These are phyloP conservation scores for Steinernema hermaphroditum DNA, from an alignment of 2,888 invertebrate species.

Conservation along the genomic window DNA sequence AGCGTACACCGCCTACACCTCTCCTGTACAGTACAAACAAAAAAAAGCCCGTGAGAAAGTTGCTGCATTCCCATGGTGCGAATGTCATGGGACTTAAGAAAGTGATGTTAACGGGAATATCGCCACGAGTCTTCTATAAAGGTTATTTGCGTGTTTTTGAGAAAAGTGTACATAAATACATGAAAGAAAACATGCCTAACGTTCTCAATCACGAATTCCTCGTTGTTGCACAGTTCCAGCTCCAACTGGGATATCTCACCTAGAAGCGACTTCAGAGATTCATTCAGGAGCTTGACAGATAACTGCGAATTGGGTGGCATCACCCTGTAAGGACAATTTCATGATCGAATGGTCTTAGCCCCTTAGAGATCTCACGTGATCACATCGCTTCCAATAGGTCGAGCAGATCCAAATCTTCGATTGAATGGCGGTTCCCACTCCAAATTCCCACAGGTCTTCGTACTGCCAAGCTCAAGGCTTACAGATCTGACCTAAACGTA, in stretches of 20 bases:
- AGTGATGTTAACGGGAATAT: no score
- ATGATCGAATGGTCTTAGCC: not conserved
- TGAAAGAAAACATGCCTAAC: not conserved
- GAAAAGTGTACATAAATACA: no score
- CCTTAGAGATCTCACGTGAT: not conserved
- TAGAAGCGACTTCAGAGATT: not conserved
- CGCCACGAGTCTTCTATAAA: no score
- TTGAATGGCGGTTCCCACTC: constrained; percentile 7
- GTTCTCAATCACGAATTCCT: not conserved
- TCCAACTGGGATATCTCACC: constrained; percentile 12
- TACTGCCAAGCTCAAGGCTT: not conserved
- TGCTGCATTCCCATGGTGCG: no score
- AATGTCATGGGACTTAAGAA: no score
- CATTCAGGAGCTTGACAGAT: not conserved
- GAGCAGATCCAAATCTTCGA: not conserved
- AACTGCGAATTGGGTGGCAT: not conserved
- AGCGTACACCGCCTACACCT: no score
- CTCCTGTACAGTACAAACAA: no score
- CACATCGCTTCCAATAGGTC: not conserved
- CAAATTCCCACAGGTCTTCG: not conserved
- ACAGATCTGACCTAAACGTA: not conserved
- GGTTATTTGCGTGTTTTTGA: no score
- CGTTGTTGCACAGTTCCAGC: not conserved
- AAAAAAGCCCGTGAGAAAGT: no score
- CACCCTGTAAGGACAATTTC: not conserved